Base-by-base conservation (phyloP, 2,797 vertebrate species). In the Emydoidea blandingii region DNA sequence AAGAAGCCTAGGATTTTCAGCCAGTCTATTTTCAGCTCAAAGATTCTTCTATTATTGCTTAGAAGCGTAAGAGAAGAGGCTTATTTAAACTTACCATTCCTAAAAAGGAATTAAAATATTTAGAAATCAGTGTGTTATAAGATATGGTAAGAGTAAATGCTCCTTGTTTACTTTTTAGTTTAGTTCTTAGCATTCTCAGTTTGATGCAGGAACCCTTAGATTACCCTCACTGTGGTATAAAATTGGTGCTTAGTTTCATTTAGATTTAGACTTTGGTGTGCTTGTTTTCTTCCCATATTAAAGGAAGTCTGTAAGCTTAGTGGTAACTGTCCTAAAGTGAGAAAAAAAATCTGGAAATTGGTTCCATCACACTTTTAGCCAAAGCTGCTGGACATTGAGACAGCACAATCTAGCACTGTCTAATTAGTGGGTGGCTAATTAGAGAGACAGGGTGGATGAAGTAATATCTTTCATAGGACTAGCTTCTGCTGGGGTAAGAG, bases 221-320 rank as follows among this genome's bases (percentile, higher is more conserved):
- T 79, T 10, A 37, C 85, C 4, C 21, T 88, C 52, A 50, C 5
- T 74, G 49, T 85, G 11, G 29, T 92, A 47, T 8, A 83, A 23
- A 81, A 91, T 31, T 85, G 52, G 5, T 93, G 25, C 74, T 27
- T 91, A 80, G 80, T 91, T 41, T 85, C 65, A 83, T 14, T 3
- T 34, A 49, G 25, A 2, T 52, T 92, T 83, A 81, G 29, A 34
- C 88, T 93, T 81, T 79, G 47, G 57, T 89, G 12, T 52, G 31
- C 3, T 87, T 56, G 49, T 1, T 92, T 93, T 92, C 80, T 23
- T 79, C 83, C 56, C 25, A 0, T 90, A 8, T 85, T 87, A 34
- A 54, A 54, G 21, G 53, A 54, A 54, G 8, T 54, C 53, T 54
- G 53, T 54, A 23, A 54, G 23, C 53, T 54, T 54, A 23, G 53